Conservation (phyloP, 2,797 vertebrate genomes). For the Pachyuromys duprasi region DNA sequence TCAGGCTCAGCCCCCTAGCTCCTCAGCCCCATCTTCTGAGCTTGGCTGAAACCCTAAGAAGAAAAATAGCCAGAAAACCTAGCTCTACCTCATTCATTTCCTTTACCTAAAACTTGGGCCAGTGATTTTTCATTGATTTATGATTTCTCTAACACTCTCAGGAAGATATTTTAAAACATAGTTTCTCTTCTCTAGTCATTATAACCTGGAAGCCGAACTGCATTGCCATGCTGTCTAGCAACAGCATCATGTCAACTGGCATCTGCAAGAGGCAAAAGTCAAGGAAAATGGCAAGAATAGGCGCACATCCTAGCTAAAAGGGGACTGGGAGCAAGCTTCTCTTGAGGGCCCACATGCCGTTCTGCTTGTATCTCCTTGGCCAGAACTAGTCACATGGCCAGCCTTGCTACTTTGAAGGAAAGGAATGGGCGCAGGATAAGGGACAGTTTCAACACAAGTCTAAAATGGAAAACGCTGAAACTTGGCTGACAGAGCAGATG, state of each 20-base stretch:
- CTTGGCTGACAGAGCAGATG: neutral
- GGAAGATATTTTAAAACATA: neutral
- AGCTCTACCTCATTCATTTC: neutral
- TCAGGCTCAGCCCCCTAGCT: neutral
- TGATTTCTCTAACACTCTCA: neutral
- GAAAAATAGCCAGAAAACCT: neutral
- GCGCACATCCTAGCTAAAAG: neutral
- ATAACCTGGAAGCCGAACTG: neutral
- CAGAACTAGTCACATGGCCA: neutral
- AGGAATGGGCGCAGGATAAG: neutral
- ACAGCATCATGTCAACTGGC: neutral
- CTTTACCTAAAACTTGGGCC: neutral
- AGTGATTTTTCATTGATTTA: neutral
- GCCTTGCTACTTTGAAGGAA: neutral
- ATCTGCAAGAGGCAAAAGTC: neutral
- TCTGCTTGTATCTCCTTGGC: neutral
- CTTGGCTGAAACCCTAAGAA: neutral
- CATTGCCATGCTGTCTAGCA: neutral
- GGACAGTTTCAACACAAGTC: neutral
- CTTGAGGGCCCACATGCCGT: neutral
- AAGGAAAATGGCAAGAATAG: neutral
- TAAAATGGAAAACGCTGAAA: conserved; percentile 4
- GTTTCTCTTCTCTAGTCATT: conserved; percentile 25
- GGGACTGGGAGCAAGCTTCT: neutral
- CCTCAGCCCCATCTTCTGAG: neutral